These are phyloP conservation scores for Onchidella celtica DNA, from an alignment of 2,888 invertebrate genomes.

Conservation along the genomic window DNA sequence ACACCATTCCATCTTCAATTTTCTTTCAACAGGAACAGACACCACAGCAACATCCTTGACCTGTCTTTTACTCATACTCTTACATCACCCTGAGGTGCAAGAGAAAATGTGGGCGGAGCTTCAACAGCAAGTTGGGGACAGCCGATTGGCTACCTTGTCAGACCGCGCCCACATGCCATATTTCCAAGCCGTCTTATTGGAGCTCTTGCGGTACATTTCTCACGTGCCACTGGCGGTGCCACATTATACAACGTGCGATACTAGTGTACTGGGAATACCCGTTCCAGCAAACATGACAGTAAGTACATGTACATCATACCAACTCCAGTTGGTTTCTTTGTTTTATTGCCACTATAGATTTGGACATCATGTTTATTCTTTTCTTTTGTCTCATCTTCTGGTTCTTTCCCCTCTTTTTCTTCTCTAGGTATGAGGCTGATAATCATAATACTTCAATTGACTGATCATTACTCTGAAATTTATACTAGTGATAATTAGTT, in stretches of 20 bases:
- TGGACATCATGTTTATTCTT: too few relatives aligned
- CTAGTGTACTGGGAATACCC: constrained; percentile 57
- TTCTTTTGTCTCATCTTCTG: too few relatives aligned
- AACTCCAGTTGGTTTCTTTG: too few relatives aligned
- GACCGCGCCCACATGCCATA: constrained; percentile 61
- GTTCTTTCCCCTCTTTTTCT: too few relatives aligned
- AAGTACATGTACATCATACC: too few relatives aligned
- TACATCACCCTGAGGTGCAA: constrained; percentile 68
- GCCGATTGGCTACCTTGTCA: constrained; percentile 54
- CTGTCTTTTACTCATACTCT: constrained; percentile 67
- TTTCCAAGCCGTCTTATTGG: constrained; percentile 58
- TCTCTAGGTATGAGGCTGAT: too few relatives aligned
- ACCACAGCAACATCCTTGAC: constrained; percentile 73
- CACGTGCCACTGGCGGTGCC: constrained; percentile 72
- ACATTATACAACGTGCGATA: constrained; percentile 65
- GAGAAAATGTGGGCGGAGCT: constrained; percentile 64
- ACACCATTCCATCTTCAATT: too few relatives aligned
- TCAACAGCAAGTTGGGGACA: constrained; percentile 50
- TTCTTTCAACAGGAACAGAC: constrained; percentile 74
- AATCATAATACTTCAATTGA: too few relatives aligned
- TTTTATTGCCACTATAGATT: too few relatives aligned
- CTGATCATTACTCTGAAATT: too few relatives aligned
- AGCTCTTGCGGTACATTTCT: constrained; percentile 61
- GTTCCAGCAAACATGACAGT: constrained; percentile 68
- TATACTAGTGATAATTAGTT: too few relatives aligned